Evolutionary conservation across 2,888 invertebrate genomes (phyloP), one percentile per base, ranked within the genome.

Genomic region (Muschampia plurimacula): DNA sequence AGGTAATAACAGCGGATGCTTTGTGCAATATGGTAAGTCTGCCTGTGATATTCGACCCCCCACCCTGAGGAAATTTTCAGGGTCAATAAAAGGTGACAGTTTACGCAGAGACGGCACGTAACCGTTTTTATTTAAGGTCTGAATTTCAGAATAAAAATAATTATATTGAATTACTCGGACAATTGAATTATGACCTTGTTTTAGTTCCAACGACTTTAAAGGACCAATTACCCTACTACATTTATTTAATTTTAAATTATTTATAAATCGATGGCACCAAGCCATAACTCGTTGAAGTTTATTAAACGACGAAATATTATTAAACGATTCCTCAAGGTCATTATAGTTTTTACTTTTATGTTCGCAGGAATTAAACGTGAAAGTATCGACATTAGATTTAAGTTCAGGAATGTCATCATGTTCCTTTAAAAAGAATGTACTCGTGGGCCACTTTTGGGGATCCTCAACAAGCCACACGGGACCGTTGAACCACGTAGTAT

Each of bases 141-240:
- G 49, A 49, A 49, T 49, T n/a, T 49, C 49, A 49, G 49, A 49
- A 49, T 49, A 49, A n/a, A 49, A 49, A 49, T 49, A 7, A 49
- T 49, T 49, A 49, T 49, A n/a, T 49, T 49, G 49, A n/a, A 49
- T 49, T 4, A 49, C n/a, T 12, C n/a, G 49, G n/a, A 49, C n/a
- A n/a, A 49, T 49, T 49, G 49, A n/a, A n/a, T 49, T 49, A 49
- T 49, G 49, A 49, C 49, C n/a, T 49, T n/a, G 49, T 49, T 49
- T 49, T 49, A 49, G 6, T 49, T 49, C 49, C 6, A 7, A n/a
- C 7, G 49, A 49, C 12, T 49, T 13, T 5, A 49, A 49, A 6
- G 49, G 49, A 49, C 49, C 49, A 49, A 49, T 49, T 49, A n/a
- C 12, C n/a, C 49, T 4, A 49, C n/a, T 49, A n/a, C n/a, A n/a